Evolutionary conservation across 2,797 vertebrate genomes (phyloP).

Genomic region (Hapalemur alaotrensis): DNA sequence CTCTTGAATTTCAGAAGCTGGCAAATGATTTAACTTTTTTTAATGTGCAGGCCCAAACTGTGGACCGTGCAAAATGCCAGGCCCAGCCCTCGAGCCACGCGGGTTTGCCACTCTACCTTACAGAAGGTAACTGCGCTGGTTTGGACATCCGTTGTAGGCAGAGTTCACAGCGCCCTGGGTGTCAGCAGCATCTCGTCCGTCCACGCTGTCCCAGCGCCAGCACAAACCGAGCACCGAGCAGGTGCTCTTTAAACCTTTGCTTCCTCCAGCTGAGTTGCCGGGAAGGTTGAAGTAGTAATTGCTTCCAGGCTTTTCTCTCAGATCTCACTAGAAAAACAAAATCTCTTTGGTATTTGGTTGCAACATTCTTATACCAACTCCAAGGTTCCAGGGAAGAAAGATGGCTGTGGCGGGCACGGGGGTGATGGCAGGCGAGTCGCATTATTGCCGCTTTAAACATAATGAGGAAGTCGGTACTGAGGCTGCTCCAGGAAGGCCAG

Average conservation of each 20-base stretch:
- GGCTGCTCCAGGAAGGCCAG: neutral
- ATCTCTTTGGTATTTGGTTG: neutral
- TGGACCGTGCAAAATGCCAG: neutral
- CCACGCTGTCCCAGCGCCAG: neutral
- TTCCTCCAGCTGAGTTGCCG: neutral
- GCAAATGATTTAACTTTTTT: neutral
- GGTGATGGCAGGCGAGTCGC: neutral
- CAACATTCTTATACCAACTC: neutral
- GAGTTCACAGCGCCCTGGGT: neutral
- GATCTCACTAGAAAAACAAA: neutral
- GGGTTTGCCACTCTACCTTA: accelerated
- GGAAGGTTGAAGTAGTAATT: neutral
- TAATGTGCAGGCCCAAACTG: neutral
- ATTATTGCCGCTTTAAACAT: neutral
- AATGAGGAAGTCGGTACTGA: neutral
- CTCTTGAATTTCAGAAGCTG: neutral
- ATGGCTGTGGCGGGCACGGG: neutral
- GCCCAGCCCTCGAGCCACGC: neutral
- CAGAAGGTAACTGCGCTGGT: too few relatives aligned
- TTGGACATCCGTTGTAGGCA: neutral
- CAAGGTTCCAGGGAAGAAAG: neutral
- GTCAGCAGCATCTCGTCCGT: accelerated
- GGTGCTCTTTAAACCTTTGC: neutral
- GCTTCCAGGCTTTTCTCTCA: constrained; percentile 38
- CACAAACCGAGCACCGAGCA: neutral